These are phyloP conservation scores for Drymodes brunneopygia DNA, from an alignment of 2,113 vertebrate genomes.

Conservation along the genomic window DNA sequence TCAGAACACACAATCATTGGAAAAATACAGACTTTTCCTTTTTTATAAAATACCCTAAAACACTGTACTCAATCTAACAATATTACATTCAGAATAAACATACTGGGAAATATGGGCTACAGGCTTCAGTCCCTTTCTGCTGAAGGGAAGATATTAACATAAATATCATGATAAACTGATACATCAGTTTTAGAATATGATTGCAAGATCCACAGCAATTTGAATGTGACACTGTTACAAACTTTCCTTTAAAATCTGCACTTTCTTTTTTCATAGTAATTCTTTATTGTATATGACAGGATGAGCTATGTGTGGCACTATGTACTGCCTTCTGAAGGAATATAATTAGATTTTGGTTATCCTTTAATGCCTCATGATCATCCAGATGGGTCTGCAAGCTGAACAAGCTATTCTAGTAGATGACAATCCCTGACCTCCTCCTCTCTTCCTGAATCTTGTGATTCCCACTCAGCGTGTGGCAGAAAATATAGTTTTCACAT, in stretches of 20 bases:
- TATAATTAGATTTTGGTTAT: background rate
- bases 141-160: background rate
- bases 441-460: background rate
- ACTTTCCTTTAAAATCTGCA: background rate
- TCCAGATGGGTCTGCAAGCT: background rate
- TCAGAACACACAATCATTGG: background rate
- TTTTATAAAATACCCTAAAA: background rate
- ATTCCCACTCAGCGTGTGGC: background rate
- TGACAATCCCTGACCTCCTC: background rate
- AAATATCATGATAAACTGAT: background rate
- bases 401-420: background rate
- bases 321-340: background rate
- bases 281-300: background rate
- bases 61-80: background rate
- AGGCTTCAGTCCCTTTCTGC: rapidly evolving
- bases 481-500: background rate
- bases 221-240: background rate
- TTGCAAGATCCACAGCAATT: background rate
- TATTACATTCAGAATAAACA: background rate
- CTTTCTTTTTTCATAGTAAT: background rate
- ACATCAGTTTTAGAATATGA: rapidly evolving
- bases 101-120: background rate
- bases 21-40: background rate
- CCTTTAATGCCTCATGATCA: background rate
- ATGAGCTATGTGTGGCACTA: background rate